These are phyloP conservation scores for Drosophila flavopinicola DNA, from an alignment of 2,888 invertebrate genomes.

Conservation along the genomic window DNA sequence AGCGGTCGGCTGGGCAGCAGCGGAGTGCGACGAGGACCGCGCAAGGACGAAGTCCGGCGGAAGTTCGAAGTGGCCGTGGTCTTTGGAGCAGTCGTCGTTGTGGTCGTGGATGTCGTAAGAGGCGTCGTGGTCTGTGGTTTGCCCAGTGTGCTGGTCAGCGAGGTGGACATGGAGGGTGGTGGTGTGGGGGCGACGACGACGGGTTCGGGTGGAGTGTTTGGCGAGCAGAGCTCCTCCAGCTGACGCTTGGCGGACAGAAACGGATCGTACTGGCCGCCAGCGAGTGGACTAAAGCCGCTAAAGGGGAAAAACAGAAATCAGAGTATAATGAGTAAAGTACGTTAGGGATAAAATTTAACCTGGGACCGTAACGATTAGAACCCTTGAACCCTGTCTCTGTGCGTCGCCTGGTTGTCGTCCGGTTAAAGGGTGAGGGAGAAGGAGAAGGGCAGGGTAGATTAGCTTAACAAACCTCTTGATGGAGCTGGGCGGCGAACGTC, in stretches of 20 bases:
- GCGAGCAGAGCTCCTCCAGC: slow-evolving; percentile 91
- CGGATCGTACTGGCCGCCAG: slow-evolving; percentile 88
- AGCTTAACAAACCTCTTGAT: slow-evolving; percentile 72
- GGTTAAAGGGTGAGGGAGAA: too few relatives aligned
- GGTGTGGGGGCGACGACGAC: slow-evolving; percentile 13
- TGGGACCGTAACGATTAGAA: not conserved
- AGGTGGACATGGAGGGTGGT: slow-evolving; percentile 72
- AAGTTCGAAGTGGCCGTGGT: slow-evolving; percentile 74
- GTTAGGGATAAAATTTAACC: too few relatives aligned
- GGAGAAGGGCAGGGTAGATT: not conserved
- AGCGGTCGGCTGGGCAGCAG: slow-evolving; percentile 78
- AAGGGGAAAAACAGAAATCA: slow-evolving; percentile 5
- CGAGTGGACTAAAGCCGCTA: slow-evolving; percentile 68
- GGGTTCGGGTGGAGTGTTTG: slow-evolving; percentile 82
- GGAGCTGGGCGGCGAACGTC: slow-evolving; percentile 7
- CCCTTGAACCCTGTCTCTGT: slow-evolving; percentile 35
- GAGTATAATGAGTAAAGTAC: not conserved
- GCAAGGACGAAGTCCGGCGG: slow-evolving; percentile 83
- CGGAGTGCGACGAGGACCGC: slow-evolving; percentile 82
- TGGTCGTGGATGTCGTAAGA: slow-evolving; percentile 30
- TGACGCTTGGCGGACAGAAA: slow-evolving; percentile 92
- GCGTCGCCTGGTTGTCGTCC: slow-evolving; percentile 64
- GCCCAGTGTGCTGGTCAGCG: slow-evolving; percentile 56
- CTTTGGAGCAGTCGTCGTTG: slow-evolving; percentile 37
- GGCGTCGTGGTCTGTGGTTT: slow-evolving; percentile 17